phyloP scores from a whole-genome alignment of 2,113 vertebrate genomes.

The Hipposideros armiger region DNA sequence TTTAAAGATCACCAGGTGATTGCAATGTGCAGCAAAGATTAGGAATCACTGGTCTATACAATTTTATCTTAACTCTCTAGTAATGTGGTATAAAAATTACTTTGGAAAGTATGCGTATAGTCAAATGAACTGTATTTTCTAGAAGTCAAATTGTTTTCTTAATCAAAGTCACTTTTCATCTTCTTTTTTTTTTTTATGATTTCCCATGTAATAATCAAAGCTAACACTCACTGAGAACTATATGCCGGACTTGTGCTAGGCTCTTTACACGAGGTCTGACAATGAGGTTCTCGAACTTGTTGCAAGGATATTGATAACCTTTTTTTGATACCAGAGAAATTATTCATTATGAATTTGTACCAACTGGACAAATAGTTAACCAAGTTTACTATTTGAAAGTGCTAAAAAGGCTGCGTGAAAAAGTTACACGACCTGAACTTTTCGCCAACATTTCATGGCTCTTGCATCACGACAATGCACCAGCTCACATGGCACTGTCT shows the following conservation, averaged over 20 bases:
- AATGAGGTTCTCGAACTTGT: no score
- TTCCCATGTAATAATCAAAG: background rate
- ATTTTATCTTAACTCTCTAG: background rate
- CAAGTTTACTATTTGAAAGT: no score
- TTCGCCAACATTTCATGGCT: no score
- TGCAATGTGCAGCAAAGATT: background rate
- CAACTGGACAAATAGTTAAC: no score
- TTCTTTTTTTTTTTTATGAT: background rate
- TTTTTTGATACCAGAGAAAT: no score
- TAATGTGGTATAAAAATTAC: background rate
- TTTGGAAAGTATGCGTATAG: background rate
- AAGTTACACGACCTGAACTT: no score
- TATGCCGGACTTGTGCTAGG: background rate
- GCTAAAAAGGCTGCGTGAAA: no score
- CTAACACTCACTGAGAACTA: background rate
- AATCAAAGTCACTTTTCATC: background rate
- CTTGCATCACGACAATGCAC: no score
- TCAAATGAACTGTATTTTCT: background rate
- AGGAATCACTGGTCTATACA: background rate
- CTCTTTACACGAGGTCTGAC: background rate
- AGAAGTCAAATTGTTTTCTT: background rate
- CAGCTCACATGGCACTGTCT: no score
- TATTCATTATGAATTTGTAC: no score
- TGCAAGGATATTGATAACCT: no score
- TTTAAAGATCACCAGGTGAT: background rate